Evolutionary conservation across 1,140 invertebrate genomes (phyloP), one percentile per base, ranked within the genome.

Genomic region (Cepaea nemoralis): DNA sequence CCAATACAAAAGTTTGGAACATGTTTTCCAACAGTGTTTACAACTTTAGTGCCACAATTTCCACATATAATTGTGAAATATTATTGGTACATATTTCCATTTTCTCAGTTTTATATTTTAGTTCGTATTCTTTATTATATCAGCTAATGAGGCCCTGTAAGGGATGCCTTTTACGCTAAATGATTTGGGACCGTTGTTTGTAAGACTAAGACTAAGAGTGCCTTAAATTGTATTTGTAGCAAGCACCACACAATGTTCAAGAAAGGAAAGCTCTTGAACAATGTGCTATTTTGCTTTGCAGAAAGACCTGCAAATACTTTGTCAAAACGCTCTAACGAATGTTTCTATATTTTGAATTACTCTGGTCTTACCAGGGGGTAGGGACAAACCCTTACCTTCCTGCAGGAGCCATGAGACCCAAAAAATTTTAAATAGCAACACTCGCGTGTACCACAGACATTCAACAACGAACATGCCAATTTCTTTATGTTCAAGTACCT

Each of bases 401-500:
- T 19, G 19, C 19, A 55, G 3, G n/a, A 19, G 19, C 19, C 50
- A 3, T 22, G n/a, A 24, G 3, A 22, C 22, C 2, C 50, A 14
- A 55, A 55, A 19, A 55, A 3, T 55, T 22, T 45, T 19, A 45
- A 55, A 19, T 10, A 55, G 50, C n/a, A 22, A 55, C 8, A 55
- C 50, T 55, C n/a, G 8, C 19, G 19, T 3, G n/a, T 55, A 19
- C 50, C 50, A 10, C 42, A 45, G 19, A 45, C 8, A 10, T 48
- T 74, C 71, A 45, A 2, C 14, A 48, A 42, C 39, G 42, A 74
- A 74, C 42, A 45, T 40, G 22, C 16, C 71, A 74, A 33, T 74
- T 74, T 74, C 71, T 74, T 74, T 74, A 74, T 74, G 1, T 74
- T 31, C 42, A 40, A 42, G 71, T 27, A 45, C 71, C 42, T 74